Base-by-base conservation (phyloP, 2,113 vertebrate genomes). In the Haliaeetus leucogaster region DNA sequence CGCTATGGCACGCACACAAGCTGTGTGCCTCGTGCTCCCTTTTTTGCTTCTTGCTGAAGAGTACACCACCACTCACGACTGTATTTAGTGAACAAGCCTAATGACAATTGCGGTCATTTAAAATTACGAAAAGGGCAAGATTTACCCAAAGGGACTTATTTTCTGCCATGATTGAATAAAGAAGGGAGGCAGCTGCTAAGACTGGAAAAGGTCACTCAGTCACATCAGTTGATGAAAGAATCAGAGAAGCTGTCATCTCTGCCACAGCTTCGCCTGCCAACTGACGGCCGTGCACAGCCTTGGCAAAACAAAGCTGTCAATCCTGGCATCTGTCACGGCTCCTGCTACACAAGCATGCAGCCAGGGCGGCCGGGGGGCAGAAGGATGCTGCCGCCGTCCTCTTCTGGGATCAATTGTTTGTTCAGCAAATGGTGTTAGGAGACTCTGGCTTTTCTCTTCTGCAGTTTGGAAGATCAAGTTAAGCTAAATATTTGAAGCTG, bases 161-260 rank as follows among this genome's bases (percentile, higher is more conserved):
- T 97, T 89, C 91, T 88, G 88, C 95, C 90, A 91, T 98, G 97
- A 98, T 97, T 97, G 97, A 98, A 94, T 97, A 96, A 98, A 96
- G 97, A 96, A 97, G 94, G 85, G 81, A 94, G 97, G 97, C 97
- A 98, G 97, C 72, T 97, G 97, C 84, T 52, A 40, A 89, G 91
- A 78, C 95, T 96, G 95, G 86, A 91, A 98, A 98, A 99, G 98
- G 98, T 99, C 98, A 98, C 90, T 94, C 88, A 93, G 95, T 98
- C 97, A 97, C 91, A 95, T 98, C 63, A 56, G 95, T 82, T 97
- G 95, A 98, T 97, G 97, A 98, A 96, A 97, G 96, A 97, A 98
- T 97, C 96, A 90, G 97, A 98, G 97, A 96, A 97, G 97, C 98
- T 98, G 98, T 98, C 98, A 98, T 93, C 85, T 92, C 88, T 9